These are phyloP conservation scores for Uropsilus gracilis DNA, from an alignment of 2,113 vertebrate genomes.

Conservation along the genomic window DNA sequence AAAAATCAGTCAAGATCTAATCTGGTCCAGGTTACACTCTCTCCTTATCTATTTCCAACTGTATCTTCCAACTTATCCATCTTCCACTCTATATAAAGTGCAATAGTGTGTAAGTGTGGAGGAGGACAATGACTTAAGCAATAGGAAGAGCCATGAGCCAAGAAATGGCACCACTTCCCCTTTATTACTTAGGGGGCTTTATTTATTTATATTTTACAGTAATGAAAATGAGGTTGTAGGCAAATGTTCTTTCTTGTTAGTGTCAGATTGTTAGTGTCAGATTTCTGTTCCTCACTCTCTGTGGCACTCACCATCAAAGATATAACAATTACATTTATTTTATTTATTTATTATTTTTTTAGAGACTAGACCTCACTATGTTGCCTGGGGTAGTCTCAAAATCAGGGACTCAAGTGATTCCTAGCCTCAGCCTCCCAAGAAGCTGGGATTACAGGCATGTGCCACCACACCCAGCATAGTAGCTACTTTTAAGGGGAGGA, in stretches of 20 bases:
- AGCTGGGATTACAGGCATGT: too few species aligned
- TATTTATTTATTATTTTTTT: too few species aligned
- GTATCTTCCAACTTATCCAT: background rate
- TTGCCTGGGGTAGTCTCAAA: too few species aligned
- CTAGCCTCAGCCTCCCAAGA: too few species aligned
- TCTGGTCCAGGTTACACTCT: background rate
- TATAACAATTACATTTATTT: too few species aligned
- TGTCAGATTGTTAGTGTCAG: background rate
- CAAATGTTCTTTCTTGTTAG: background rate
- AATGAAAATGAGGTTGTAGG: background rate
- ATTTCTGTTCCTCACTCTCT: background rate
- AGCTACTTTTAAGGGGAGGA: background rate
- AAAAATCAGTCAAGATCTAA: background rate
- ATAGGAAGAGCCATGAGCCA: background rate
- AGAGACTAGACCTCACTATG: too few species aligned
- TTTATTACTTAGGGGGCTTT: background rate
- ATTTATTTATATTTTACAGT: background rate
- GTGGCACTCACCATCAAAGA: background rate
- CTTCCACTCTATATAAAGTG: background rate
- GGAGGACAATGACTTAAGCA: background rate
- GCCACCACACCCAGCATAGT: too few species aligned
- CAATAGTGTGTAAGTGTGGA: background rate
- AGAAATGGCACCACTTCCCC: background rate
- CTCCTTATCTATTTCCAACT: conserved; percentile 6
- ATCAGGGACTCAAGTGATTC: too few species aligned